phyloP scores from a whole-genome alignment of 2,797 vertebrate genomes.

The Thunnus albacares region DNA sequence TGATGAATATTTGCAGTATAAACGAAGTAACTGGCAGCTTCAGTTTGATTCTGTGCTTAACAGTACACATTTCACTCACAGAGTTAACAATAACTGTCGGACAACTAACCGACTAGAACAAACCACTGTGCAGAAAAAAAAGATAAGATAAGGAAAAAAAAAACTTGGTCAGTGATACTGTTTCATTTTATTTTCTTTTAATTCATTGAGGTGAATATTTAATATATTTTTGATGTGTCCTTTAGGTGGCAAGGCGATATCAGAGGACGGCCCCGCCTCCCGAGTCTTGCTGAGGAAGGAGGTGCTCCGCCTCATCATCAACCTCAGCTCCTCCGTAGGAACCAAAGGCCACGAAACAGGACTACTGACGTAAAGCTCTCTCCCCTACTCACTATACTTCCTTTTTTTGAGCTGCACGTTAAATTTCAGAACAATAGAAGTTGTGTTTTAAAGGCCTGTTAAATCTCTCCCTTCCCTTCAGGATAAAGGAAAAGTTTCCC shows the following conservation, averaged over 20 bases:
- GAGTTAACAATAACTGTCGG: no score
- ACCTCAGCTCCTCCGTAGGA: conserved; percentile 98
- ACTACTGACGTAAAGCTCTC: conserved; percentile 92
- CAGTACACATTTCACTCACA: no score
- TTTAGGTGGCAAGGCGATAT: conserved; percentile 93
- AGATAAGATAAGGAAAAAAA: no score
- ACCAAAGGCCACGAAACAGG: conserved; percentile 99
- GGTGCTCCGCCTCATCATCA: conserved; percentile 96
- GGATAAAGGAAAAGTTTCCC: conserved; percentile 99
- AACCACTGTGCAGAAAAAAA: no score
- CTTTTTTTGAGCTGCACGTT: background rate
- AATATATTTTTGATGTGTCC: conserved; percentile 13
- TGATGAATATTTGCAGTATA: background rate
- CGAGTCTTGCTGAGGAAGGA: conserved; percentile 96
- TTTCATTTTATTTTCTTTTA: no score
- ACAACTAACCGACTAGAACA: no score
- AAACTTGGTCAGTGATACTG: no score
- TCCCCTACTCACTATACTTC: background rate
- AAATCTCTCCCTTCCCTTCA: conserved; percentile 58
- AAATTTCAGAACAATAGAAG: background rate
- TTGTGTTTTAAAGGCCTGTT: background rate
- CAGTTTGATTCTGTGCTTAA: background rate
- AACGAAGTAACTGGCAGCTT: background rate
- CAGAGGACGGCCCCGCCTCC: conserved; percentile 95
- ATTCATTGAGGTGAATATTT: background rate